These are phyloP conservation scores for Callorhinus ursinus DNA, from an alignment of 2,113 vertebrate species.

Conservation along the genomic window DNA sequence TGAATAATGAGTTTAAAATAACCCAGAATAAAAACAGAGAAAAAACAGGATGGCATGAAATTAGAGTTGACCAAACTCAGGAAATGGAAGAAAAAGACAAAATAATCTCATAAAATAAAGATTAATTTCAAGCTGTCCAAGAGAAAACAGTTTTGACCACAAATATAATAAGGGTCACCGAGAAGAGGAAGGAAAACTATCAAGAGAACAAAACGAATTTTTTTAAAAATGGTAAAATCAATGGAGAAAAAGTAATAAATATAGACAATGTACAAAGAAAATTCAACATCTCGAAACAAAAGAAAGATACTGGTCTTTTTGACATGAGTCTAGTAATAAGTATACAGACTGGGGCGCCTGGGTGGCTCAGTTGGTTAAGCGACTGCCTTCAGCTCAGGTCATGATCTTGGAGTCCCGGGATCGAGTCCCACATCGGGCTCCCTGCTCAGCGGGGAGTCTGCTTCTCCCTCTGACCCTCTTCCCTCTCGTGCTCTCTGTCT, in stretches of 20 bases:
- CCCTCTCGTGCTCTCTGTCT: no score
- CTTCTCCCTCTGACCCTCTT: no score
- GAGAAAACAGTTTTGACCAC: constrained; percentile 1
- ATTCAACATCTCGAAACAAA: neutral
- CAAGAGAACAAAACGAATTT: neutral
- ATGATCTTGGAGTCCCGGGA: no score
- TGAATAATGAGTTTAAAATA: neutral
- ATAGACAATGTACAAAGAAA: neutral
- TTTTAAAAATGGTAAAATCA: neutral
- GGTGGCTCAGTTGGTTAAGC: no score
- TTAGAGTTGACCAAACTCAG: neutral
- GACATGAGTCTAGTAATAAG: neutral
- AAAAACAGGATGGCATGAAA: neutral
- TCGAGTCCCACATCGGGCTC: no score
- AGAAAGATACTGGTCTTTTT: neutral
- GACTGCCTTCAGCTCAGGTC: no score
- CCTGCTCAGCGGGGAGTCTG: no score
- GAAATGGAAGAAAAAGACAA: constrained; percentile 15
- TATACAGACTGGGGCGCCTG: neutral
- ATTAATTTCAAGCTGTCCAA: neutral
- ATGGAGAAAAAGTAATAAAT: neutral
- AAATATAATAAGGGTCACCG: neutral
- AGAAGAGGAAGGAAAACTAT: neutral
- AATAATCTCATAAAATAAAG: constrained; percentile 30
- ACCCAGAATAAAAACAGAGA: neutral